Base-by-base conservation (phyloP, 2,888 invertebrate species). In the Drepanosiphum platanoidis region DNA sequence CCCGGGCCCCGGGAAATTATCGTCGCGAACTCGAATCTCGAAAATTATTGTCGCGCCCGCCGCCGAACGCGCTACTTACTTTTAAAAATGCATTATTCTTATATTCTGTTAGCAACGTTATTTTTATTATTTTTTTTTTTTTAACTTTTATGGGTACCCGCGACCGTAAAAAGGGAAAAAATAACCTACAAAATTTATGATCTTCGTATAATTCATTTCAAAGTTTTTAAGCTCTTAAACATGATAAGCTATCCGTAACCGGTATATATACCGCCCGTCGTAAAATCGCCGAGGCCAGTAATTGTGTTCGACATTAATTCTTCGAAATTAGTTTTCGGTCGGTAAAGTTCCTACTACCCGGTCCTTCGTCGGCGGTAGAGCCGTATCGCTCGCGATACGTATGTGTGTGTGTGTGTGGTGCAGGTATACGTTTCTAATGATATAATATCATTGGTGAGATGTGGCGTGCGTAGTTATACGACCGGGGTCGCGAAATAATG, bases 301-400 rank as follows among this genome's bases (percentile, higher is more conserved):
- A 30, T 71, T 32, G 58, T n/a, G 70, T 80, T 80, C 34, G 70
- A 71, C 71, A 27, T 81, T 80, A 81, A 81, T 81, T 70, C 70
- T 70, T 70, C 39, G 58, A 71, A 81, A 81, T 81, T 81, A 81
- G 80, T 81, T 81, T 71, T 71, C 70, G 80, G 70, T 39, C 80
- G 52, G 58, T 58, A 58, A 71, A 58, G 13, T 58, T 58, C 22
- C 42, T 52, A 27, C 61, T 27, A 11, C 27, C 11, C 61, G n/a
- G n/a, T n/a, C n/a, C n/a, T n/a, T n/a, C n/a, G n/a, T n/a, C n/a
- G n/a, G n/a, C n/a, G n/a, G n/a, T n/a, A n/a, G n/a, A n/a, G n/a
- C n/a, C n/a, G n/a, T n/a, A n/a, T n/a, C n/a, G n/a, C n/a, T n/a
- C n/a, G n/a, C n/a, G n/a, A n/a, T n/a, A n/a, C n/a, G n/a, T n/a